Evolutionary conservation across 2,797 vertebrate genomes (phyloP).

Genomic region (Lepus oiostolus): DNA sequence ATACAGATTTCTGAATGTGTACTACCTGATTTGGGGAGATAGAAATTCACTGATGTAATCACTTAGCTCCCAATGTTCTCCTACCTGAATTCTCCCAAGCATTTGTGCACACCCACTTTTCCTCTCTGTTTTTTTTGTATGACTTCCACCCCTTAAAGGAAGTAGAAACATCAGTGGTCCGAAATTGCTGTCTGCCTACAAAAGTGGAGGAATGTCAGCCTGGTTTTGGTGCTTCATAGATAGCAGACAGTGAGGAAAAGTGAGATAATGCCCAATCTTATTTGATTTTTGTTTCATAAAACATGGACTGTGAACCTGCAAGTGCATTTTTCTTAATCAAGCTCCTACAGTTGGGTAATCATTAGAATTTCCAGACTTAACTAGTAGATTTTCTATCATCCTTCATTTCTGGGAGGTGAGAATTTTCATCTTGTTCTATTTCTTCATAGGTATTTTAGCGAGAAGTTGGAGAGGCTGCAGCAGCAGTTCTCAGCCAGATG

Average conservation of each 20-base stretch:
- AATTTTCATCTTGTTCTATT: conserved; percentile 74
- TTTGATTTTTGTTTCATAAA: conserved; percentile 71
- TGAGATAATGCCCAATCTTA: conserved; percentile 54
- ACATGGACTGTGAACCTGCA: conserved; percentile 2
- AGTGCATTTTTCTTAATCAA: conserved; percentile 67
- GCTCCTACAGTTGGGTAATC: conserved; percentile 48
- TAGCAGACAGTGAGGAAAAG: conserved; percentile 4
- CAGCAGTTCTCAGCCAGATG: conserved; percentile 74
- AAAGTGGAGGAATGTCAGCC: not conserved
- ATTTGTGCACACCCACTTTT: not conserved
- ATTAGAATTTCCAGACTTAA: conserved; percentile 70
- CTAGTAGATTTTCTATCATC: conserved; percentile 72
- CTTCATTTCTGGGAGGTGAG: conserved; percentile 78
- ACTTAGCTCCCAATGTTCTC: not conserved
- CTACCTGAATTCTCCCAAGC: not conserved
- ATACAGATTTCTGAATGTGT: not conserved
- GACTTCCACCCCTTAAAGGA: not conserved
- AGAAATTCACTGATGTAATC: not conserved
- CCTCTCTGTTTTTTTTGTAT: not conserved
- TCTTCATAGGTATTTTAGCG: conserved; percentile 78
- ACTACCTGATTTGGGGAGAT: not conserved
- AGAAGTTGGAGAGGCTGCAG: conserved; percentile 68
- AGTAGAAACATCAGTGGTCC: not conserved
- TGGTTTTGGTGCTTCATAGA: conserved; percentile 36
- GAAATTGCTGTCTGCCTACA: not conserved